Evolutionary conservation across 2,113 vertebrate species (phyloP), one percentile per base, ranked within the genome.

Genomic region (Hipposideros armiger): DNA sequence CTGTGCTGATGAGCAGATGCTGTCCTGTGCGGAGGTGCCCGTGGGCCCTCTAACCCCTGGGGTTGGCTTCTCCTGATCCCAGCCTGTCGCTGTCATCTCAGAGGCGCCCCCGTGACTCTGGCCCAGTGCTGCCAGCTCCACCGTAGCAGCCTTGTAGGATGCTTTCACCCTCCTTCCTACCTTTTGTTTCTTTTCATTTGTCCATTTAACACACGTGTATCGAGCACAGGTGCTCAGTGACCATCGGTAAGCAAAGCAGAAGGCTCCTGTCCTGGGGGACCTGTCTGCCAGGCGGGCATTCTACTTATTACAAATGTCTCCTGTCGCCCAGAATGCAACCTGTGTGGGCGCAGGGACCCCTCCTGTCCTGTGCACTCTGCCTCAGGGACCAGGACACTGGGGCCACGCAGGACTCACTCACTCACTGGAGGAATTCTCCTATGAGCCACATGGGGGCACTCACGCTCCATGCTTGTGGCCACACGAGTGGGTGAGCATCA

Each of bases 361-460:
- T 0, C 11, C 47, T 5, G 0, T 9, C n/a, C 26, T 11, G 1
- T 16, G 14, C n/a, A 9, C 24, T 16, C 19, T 14, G 42, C 14
- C 4, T 13, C 42, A 2, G 40, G 6, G 56, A 56, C 30, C 1
- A 32, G 22, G 32, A 26, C 30, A 5, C 69, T 9, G 1, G 28
- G 20, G 30, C 36, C 36, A 36, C 36, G 36, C 19, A 5, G 28
- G 9, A 6, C 36, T 19, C 0, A 1, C 30, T 54, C 42, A 6
- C 7, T 4, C 11, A 1, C 5, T 2, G 62, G 66, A 3, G 5
- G 3, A 32, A 14, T 28, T 45, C 58, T 89, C 19, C 14, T 3
- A 2, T 1, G 0, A 26, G 78, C 97, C 98, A 26, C 96, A 0
- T 0, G 98, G 85, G 95, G 98, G 97, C n/a, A 67, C 52, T 0